Evolutionary conservation across 2,113 vertebrate species (phyloP).

Genomic region (Cyphomyrus discorhynchus): DNA sequence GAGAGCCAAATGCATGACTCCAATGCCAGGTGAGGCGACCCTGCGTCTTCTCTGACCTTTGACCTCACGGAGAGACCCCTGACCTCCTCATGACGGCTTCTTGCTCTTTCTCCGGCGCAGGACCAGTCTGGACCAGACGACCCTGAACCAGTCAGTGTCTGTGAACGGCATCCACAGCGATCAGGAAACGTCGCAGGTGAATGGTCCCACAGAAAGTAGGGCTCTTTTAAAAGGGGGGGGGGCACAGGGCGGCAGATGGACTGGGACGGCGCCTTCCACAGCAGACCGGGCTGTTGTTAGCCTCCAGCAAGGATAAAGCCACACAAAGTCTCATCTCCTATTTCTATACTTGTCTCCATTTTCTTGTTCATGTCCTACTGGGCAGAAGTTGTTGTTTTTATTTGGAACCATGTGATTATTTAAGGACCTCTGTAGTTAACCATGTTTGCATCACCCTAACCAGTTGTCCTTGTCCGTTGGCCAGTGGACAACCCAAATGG

Average conservation of each 20-base stretch:
- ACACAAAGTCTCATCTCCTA: not conserved
- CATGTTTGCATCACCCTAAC: not conserved
- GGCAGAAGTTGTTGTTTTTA: not conserved
- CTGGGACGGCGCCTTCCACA: not conserved
- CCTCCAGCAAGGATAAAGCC: not conserved
- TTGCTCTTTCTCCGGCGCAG: slow-evolving; percentile 34
- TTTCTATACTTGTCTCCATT: not conserved
- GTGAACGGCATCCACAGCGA: slow-evolving; percentile 70
- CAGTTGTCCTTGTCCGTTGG: not conserved
- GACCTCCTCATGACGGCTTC: not conserved
- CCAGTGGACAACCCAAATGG: not conserved
- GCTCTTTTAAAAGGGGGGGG: not conserved
- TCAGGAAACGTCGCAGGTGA: slow-evolving; percentile 69
- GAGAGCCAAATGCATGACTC: slow-evolving; percentile 50
- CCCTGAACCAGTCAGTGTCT: slow-evolving; percentile 62
- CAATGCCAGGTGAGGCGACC: slow-evolving; percentile 57
- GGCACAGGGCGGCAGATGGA: not conserved
- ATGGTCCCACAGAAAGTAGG: not conserved
- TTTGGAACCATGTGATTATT: not conserved
- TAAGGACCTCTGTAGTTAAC: not conserved
- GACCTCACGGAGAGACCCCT: not conserved
- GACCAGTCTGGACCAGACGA: slow-evolving; percentile 69
- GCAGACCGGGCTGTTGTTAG: not conserved
- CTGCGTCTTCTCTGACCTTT: not conserved
- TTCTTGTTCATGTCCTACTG: not conserved